A percentile compares a stretch with the other conserved stretches of the same genome.
These are phyloP conservation scores for Halcyon smyrnensis DNA, from an alignment of 2,797 vertebrate species.

Conservation along the genomic window DNA sequence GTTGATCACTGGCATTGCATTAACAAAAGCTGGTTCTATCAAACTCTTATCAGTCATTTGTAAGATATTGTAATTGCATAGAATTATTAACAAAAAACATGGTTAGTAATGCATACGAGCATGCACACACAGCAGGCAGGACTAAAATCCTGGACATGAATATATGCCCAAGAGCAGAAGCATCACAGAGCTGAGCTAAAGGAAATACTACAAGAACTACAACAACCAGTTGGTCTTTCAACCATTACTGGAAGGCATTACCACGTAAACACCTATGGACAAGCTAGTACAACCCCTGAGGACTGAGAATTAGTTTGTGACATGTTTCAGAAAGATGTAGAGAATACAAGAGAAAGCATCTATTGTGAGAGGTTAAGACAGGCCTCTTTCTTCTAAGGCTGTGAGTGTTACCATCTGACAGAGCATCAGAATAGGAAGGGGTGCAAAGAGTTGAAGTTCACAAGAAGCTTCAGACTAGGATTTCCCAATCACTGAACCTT, in stretches of 20 bases:
- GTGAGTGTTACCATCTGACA: background rate
- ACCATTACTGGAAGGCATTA: background rate
- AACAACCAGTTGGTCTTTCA: background rate
- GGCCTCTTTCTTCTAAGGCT: background rate
- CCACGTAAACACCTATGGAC: background rate
- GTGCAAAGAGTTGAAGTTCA: background rate
- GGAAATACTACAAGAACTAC: background rate
- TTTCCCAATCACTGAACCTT: background rate
- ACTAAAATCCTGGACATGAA: background rate
- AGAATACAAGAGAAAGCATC: background rate
- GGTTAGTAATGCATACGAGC: background rate
- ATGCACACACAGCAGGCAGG: background rate
- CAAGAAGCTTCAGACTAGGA: background rate
- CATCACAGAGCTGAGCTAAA: background rate
- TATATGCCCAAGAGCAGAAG: background rate
- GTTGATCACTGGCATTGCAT: background rate
- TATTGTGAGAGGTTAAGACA: background rate
- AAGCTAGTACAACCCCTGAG: background rate
- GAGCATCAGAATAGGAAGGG: background rate
- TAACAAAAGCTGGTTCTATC: background rate
- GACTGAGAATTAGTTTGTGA: background rate
- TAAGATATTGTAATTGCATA: background rate
- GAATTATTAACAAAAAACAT: background rate
- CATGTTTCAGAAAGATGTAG: background rate
- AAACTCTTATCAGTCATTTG: background rate